phyloP scores from a whole-genome alignment of 2,113 vertebrate species.

The Apeltes quadracus region DNA sequence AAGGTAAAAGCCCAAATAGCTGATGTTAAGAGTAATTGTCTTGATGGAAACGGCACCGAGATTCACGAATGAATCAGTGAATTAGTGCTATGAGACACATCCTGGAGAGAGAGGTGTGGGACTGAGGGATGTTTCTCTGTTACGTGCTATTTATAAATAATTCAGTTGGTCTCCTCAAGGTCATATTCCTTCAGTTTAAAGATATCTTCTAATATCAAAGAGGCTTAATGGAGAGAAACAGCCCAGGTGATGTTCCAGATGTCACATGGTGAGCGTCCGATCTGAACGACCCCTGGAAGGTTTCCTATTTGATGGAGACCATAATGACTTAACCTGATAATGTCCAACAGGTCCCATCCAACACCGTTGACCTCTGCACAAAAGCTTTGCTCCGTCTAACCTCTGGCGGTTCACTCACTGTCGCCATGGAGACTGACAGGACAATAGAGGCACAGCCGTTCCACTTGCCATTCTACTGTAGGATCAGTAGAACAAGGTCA shows the following conservation, averaged over 20 bases:
- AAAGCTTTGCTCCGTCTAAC: conserved; percentile 17
- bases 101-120: neutral
- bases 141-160: conserved; percentile 46
- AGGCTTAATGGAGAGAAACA: conserved; percentile 5
- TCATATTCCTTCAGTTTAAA: conserved; percentile 23
- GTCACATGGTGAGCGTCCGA: neutral
- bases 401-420: conserved; percentile 14
- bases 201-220: conserved; percentile 18
- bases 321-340: conserved; percentile 52
- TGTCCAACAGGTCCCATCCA: conserved; percentile 36
- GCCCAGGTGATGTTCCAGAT: neutral
- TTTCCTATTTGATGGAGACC: conserved; percentile 13
- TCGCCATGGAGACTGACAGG: conserved; percentile 47
- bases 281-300: conserved; percentile 7
- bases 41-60: conserved; percentile 31
- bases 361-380: conserved; percentile 39
- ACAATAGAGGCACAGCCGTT: conserved; percentile 5
- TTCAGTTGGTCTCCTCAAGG: conserved; percentile 48
- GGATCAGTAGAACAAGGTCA: conserved; percentile 18
- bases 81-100: conserved; percentile 50
- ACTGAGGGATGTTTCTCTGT: conserved; percentile 4
- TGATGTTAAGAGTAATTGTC: conserved; percentile 35
- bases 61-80: conserved; percentile 54
- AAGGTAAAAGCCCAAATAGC: conserved; percentile 29
- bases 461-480: conserved; percentile 15